phyloP scores from a whole-genome alignment of 2,797 vertebrate species.

The Huso huso region DNA sequence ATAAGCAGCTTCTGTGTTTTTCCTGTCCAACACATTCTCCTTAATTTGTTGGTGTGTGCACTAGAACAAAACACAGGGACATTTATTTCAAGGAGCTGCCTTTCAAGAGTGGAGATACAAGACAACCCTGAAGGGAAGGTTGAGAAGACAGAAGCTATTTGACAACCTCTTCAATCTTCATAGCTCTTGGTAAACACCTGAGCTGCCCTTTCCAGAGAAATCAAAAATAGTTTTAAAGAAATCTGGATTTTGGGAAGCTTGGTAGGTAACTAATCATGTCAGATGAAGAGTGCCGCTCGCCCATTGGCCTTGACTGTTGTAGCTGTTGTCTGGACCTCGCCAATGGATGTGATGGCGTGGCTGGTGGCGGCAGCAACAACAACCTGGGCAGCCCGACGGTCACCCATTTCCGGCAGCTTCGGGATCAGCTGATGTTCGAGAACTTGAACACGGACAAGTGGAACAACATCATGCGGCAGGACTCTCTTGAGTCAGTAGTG shows the following conservation, averaged over 20 bases:
- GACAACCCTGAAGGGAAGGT: too few species aligned
- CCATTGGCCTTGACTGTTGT: constrained; percentile 92
- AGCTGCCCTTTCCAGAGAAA: constrained; percentile 24
- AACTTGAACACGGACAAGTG: constrained; percentile 92
- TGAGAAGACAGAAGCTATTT: too few species aligned
- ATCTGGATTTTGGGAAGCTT: constrained; percentile 20
- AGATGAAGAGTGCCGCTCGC: constrained; percentile 75
- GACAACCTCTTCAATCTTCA: too few species aligned
- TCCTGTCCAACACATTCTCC: constrained; percentile 57
- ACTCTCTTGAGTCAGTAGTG: constrained; percentile 87
- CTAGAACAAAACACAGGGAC: not conserved
- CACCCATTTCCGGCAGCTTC: constrained; percentile 83
- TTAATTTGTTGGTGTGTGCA: constrained; percentile 42
- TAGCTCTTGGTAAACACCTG: constrained; percentile 31
- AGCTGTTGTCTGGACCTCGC: constrained; percentile 92
- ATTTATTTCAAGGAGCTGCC: not conserved
- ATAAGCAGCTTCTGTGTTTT: constrained; percentile 63
- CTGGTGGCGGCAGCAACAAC: constrained; percentile 44
- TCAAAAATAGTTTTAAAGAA: constrained; percentile 40
- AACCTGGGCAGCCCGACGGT: constrained; percentile 60
- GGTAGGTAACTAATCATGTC: constrained; percentile 44
- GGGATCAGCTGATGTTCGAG: constrained; percentile 79
- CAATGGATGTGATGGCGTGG: constrained; percentile 59
- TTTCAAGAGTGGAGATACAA: too few species aligned
- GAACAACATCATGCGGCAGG: constrained; percentile 90